Evolutionary conservation across 2,113 vertebrate species (phyloP).

Genomic region (Neotoma lepida): DNA sequence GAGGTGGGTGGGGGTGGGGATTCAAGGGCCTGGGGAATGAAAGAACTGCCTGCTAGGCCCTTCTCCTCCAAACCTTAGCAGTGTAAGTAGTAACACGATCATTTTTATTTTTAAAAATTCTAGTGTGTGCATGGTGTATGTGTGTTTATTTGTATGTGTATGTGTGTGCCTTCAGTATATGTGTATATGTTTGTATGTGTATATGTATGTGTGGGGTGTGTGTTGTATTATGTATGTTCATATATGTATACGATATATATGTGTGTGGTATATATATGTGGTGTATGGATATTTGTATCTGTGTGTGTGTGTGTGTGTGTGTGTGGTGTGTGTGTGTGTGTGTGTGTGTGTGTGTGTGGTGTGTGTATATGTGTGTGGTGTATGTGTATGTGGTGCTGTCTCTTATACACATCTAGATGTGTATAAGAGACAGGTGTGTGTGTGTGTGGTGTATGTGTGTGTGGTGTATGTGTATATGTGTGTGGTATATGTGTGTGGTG

Average conservation of each 20-base stretch:
- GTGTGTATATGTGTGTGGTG: neutral
- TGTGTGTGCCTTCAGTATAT: neutral
- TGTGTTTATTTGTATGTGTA: neutral
- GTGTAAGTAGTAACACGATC: conserved; percentile 84
- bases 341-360: too few species aligned
- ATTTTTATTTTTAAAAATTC: neutral
- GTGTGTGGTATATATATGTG: too few species aligned
- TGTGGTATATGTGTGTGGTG: neutral
- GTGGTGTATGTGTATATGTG: neutral
- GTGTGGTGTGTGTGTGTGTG: neutral
- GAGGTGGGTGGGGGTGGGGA: conserved; percentile 59
- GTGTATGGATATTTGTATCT: too few species aligned
- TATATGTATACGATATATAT: neutral
- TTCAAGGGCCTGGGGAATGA: conserved; percentile 76
- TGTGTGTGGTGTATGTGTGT: neutral
- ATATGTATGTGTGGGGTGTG: too few species aligned
- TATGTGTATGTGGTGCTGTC: neutral
- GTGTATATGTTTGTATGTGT: neutral
- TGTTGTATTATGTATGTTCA: neutral
- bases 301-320: neutral
- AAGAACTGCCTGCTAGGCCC: conserved; percentile 82
- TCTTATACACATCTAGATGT: too few species aligned
- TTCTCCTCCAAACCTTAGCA: conserved; percentile 85
- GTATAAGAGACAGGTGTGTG: too few species aligned
- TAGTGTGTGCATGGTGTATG: neutral